Evolutionary conservation across 30 jellyfish, hydroid and myxozoan species (phyloP).

Genomic region (Clytia hemisphaerica): DNA sequence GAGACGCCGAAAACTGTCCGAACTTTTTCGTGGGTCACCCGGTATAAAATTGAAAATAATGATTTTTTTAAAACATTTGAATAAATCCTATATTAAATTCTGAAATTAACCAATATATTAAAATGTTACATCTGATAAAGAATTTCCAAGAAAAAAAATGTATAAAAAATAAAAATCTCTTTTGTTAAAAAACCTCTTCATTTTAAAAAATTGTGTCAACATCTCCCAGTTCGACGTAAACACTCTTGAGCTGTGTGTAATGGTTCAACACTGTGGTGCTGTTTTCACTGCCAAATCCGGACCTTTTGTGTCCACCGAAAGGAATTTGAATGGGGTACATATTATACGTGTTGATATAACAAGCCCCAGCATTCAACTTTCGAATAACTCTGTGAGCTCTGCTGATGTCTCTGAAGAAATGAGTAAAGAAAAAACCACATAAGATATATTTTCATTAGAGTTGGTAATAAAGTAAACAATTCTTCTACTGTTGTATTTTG

Average conservation of each 20-base stretch:
- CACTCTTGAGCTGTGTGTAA: constrained; percentile 73
- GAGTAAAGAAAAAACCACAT: background rate
- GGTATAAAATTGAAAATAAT: no score
- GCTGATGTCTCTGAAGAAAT: constrained; percentile 49
- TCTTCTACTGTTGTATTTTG: background rate
- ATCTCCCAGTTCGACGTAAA: constrained; percentile 72
- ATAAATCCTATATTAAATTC: no score
- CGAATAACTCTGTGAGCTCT: constrained; percentile 85
- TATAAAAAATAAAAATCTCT: no score
- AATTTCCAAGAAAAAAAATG: no score
- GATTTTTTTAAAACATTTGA: no score
- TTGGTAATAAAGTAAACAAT: background rate
- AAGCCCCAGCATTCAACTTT: constrained; percentile 78
- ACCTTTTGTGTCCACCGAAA: constrained; percentile 83
- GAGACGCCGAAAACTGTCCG: no score
- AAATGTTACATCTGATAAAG: no score
- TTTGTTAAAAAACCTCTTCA: no score
- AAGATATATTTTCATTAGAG: background rate
- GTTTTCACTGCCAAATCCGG: constrained; percentile 92
- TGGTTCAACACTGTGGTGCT: constrained; percentile 77
- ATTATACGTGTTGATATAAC: constrained; percentile 80
- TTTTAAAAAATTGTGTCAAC: constrained; percentile 36
- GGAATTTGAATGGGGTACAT: constrained; percentile 86
- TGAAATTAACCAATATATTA: no score
- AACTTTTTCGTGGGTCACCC: no score